phyloP scores from a whole-genome alignment of 2,113 vertebrate genomes.

The Peromyscus leucopus region DNA sequence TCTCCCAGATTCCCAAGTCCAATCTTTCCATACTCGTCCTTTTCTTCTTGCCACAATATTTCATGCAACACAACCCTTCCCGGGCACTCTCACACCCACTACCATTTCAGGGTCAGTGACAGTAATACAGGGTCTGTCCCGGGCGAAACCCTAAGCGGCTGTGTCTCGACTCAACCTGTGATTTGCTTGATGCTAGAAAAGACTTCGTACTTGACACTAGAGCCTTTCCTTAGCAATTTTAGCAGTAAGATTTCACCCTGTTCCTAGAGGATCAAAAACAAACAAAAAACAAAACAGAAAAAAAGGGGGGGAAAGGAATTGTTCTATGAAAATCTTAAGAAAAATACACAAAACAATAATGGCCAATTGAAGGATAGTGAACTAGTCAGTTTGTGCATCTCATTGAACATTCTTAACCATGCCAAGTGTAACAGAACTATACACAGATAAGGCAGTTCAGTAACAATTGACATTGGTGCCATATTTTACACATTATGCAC shows the following conservation, averaged over 20 bases:
- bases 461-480: conserved; percentile 51
- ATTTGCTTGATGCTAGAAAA: neutral
- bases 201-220: conserved; percentile 40
- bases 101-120: conserved; percentile 23
- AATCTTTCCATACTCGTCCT: neutral
- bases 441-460: conserved; percentile 61
- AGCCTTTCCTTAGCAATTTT: neutral
- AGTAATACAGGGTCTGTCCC: neutral
- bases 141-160: neutral
- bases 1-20: neutral
- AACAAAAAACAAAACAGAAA: conserved; percentile 30
- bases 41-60: neutral
- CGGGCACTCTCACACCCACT: neutral
- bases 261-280: neutral
- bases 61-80: neutral
- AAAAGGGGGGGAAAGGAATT: neutral
- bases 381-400: conserved; percentile 57
- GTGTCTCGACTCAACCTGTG: neutral
- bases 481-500: conserved; percentile 13
- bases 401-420: conserved; percentile 58
- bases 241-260: conserved; percentile 9
- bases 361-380: conserved; percentile 63
- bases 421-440: conserved; percentile 58
- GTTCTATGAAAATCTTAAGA: conserved; percentile 19
- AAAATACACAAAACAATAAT: conserved; percentile 56